Base-by-base conservation (phyloP, 2,797 vertebrate species). In the Notolabrus celidotus region DNA sequence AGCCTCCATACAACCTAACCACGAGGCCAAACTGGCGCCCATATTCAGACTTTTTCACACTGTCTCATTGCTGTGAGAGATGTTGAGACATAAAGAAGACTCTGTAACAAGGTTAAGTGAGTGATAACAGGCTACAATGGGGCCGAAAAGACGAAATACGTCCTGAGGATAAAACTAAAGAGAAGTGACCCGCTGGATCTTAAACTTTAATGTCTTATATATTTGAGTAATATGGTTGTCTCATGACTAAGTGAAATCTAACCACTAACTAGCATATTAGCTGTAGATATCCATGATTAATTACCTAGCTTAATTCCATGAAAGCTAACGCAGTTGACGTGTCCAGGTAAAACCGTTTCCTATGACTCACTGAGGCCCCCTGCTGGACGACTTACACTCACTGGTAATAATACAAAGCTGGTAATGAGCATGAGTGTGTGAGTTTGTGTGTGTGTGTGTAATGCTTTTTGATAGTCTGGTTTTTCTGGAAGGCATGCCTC, bases 271-370 rank as follows among this genome's bases (percentile, higher is more conserved):
- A 15, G 17, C 33, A 59, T 52, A 33, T 19, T 65, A 76, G 67
- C 2, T 0, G 14, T 82, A 77, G 78, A 46, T 16, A 33, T 36
- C 33, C 39, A 63, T 12, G 23, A 73, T 68, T 75, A 83, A 67
- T 65, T 45, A 45, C 20, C 27, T 19, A 53, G 45, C 38, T 60
- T 71, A 38, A 79, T 74, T 50, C 45, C 23, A 10, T 58, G 38
- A 63, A 71, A 0, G 22, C 82, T 89, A 91, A 86, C 38, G 7
- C 42, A 57, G 68, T 80, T 84, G 80, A 89, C 86, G 1, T 91
- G 87, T 89, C 70, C 84, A 91, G 90, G 89, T 87, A 91, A 91
- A 90, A 90, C 90, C 7, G 88, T 92, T 67, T 91, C 89, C 89
- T 84, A 88, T 86, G 89, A 92, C 84, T 92, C 89, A 84, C 88